Base-by-base conservation (phyloP, 2,797 vertebrate genomes). In the Syngnathus rostellatus region DNA sequence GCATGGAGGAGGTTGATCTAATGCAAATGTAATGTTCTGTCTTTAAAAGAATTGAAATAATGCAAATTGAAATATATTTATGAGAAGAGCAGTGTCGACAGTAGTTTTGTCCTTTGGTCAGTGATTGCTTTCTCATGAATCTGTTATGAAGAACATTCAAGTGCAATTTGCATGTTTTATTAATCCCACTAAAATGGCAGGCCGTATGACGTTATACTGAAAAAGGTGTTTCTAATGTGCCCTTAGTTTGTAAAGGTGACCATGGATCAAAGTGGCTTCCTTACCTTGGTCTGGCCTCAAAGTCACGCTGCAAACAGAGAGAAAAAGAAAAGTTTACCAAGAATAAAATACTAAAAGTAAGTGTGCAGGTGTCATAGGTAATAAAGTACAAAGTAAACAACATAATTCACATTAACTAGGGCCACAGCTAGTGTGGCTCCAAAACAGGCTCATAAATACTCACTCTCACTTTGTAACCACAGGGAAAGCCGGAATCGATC, bases 201-300 rank as follows among this genome's bases (percentile, higher is more conserved):
- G 5, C 14, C 17, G 17, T 17, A 2, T 46, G 14, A 46, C 45
- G 6, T 19, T 46, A 6, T 46, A 46, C 39, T 23, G 46, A 73
- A 39, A 11, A 54, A 67, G 64, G 70, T 67, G 67, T 57, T 64
- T 74, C 48, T 70, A 63, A 77, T 72, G 65, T 58, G 66, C 68
- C 50, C 60, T 79, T 55, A 61, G 68, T 81, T 63, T 72, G 72
- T 62, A 74, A 77, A 75, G 71, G 61, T 75, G 57, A 81, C 57
- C 60, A 74, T 79, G 62, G 85, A 79, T 76, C 72, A 81, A 12
- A 31, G 0, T 62, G 68, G 68, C 68, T 74, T 59, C 84, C 90
- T 92, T 93, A 93, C 91, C 91, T 89, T 72, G 68, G 75, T 81
- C 90, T 90, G 76, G 89, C 87, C 73, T 92, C 92, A 68, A 88